Percentiles rank a stretch among this genome's conserved stretches.
Conservation (phyloP, 2,113 vertebrate species). For the Indicator indicator region DNA sequence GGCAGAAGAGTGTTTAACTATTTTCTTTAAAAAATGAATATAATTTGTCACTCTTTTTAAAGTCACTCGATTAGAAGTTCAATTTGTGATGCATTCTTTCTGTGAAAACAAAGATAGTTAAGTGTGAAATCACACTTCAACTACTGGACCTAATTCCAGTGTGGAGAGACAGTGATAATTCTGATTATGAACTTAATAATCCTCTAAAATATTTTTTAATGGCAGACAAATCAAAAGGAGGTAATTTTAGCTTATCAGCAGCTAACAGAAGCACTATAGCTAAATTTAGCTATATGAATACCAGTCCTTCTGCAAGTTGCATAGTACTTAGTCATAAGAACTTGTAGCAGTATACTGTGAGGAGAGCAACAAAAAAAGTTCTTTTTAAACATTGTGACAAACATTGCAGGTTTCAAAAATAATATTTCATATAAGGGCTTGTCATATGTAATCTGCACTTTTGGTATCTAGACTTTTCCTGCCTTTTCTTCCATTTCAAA, state of each 20-base stretch:
- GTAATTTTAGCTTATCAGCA: constrained; percentile 67
- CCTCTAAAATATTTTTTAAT: constrained; percentile 53
- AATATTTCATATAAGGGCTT: background rate
- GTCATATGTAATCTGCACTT: background rate
- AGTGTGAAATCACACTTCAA: constrained; percentile 53
- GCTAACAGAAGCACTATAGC: constrained; percentile 1
- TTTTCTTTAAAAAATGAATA: background rate
- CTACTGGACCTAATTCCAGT: constrained; percentile 15
- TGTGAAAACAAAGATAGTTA: constrained; percentile 47
- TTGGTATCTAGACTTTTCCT: background rate
- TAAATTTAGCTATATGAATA: constrained; percentile 55
- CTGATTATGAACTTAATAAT: constrained; percentile 63
- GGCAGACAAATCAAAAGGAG: constrained; percentile 50
- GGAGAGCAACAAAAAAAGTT: background rate
- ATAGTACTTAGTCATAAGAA: constrained; percentile 35
- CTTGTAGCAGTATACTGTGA: background rate
- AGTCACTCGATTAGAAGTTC: background rate
- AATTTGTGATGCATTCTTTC: constrained; percentile 33
- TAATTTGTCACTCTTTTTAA: background rate
- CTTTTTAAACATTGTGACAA: background rate
- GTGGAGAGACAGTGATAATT: constrained; percentile 40
- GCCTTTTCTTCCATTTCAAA: background rate
- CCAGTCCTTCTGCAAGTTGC: constrained; percentile 1
- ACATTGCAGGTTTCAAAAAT: background rate
- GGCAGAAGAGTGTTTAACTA: background rate